Base-by-base conservation (phyloP, 2,113 vertebrate genomes). In the Ploceus nigricollis region DNA sequence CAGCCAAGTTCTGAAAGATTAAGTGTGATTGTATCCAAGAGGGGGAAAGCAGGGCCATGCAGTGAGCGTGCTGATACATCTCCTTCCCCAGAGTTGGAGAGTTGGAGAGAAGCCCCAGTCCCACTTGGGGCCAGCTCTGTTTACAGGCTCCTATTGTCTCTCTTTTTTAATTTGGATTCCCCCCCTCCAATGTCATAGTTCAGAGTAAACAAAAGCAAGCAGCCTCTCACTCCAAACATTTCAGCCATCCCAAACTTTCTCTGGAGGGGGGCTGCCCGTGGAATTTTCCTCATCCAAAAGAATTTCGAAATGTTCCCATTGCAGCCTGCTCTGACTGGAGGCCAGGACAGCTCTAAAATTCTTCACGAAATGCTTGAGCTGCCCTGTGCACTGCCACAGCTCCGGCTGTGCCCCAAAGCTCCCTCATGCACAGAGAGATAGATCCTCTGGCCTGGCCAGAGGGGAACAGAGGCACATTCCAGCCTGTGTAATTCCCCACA, bases 171-270 rank as follows among this genome's bases (percentile, higher is more conserved):
- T 82, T 82, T 56, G 37, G 40, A 39, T 13, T 22, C 21, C 25
- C 68, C 68, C 24, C 37, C 12, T 44, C 13, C 77, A 78, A 13
- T 8, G 16, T 82, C 92, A 57, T 22, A 96, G 37, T 65, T 95
- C 66, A 69, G 85, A 80, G 90, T 94, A 97, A 97, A 97, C 96
- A 97, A 95, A 95, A 95, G 90, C 95, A 96, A 96, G 85, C 63
- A 92, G 85, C 85, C 71, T 96, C 88, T 96, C 85, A 86, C 92
- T 93, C 90, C 90, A 97, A 95, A 90, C 88, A 95, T 97, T 92
- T 96, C 94, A 97, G 93, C 76, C 92, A 97, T 96, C 88, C 79
- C 92, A 96, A 97, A 95, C 96, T 97, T 96, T 97, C 92, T 92
- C 94, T 1, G 9, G 79, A 96, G 96, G 95, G 95, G 96, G 94